These are phyloP conservation scores for Nipponia nippon DNA, from an alignment of 2,113 vertebrate genomes.

Conservation along the genomic window DNA sequence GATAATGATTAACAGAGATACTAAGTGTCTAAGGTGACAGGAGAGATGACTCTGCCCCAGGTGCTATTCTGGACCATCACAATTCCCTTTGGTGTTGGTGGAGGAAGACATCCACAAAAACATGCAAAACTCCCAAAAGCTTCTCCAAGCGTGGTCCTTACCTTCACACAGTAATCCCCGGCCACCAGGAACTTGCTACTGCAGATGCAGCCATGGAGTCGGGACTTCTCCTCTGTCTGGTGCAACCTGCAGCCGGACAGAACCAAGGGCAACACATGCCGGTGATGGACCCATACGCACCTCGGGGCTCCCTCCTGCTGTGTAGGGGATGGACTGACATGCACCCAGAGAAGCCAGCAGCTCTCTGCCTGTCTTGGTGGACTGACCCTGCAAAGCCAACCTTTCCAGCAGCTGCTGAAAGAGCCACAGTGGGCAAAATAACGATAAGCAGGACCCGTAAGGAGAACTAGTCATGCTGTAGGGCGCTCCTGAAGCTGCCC, in stretches of 20 bases:
- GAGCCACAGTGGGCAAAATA: not conserved
- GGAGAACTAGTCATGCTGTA: not conserved
- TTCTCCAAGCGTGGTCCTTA: not conserved
- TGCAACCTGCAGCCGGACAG: constrained; percentile 74
- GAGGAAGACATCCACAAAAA: not conserved
- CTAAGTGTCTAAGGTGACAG: not conserved
- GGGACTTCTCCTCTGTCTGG: constrained; percentile 74
- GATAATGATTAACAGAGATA: not conserved
- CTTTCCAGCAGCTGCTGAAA: not conserved
- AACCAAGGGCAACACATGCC: not conserved
- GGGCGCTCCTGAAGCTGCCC: not conserved
- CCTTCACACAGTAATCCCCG: constrained; percentile 82
- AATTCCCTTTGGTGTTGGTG: not conserved
- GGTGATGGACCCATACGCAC: not conserved
- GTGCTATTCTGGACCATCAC: not conserved
- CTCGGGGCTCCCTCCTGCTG: fast-evolving
- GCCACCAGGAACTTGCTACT: constrained; percentile 86
- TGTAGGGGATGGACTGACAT: not conserved
- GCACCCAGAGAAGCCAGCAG: not conserved
- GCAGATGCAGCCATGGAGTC: constrained; percentile 81
- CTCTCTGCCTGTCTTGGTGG: not conserved
- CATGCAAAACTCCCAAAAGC: not conserved
- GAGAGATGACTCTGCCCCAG: not conserved
- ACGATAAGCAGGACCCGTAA: fast-evolving
- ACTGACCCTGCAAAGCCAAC: not conserved